Evolutionary conservation across 2,113 vertebrate genomes (phyloP).

Genomic region (Gobio gobio): DNA sequence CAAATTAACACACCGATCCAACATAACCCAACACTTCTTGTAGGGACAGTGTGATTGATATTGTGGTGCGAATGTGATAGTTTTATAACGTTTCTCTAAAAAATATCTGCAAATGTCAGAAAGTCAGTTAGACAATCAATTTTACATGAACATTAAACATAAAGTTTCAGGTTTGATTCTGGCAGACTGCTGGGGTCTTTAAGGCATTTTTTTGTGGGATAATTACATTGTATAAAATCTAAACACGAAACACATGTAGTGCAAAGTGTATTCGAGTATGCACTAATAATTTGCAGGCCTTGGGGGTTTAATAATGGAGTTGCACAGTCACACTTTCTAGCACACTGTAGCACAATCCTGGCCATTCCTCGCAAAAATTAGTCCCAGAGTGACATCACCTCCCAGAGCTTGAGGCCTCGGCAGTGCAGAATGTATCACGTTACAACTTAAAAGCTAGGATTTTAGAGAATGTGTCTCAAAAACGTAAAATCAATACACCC

Average conservation of each 20-base stretch:
- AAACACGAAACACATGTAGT: conserved; percentile 11
- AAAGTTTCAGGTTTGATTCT: background rate
- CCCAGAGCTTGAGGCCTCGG: conserved; percentile 10
- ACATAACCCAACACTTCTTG: background rate
- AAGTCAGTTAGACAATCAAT: background rate
- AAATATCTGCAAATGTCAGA: background rate
- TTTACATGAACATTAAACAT: background rate
- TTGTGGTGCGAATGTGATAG: background rate
- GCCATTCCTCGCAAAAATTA: background rate
- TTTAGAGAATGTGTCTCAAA: conserved; percentile 1
- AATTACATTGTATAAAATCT: conserved; percentile 16
- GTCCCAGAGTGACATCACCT: conserved; percentile 33
- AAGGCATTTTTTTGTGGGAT: conserved; percentile 19
- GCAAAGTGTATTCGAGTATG: background rate
- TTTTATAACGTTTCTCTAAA: background rate
- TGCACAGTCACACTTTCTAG: background rate
- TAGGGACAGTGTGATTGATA: background rate
- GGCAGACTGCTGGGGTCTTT: background rate
- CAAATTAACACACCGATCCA: background rate
- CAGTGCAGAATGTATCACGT: background rate
- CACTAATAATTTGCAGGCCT: background rate
- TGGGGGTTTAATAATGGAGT: conserved; percentile 14
- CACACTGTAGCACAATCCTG: background rate
- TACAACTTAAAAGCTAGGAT: conserved; percentile 6
- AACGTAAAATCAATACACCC: background rate